Base-by-base conservation (phyloP, 1,140 invertebrate genomes). In the Probaryconus sp. region DNA sequence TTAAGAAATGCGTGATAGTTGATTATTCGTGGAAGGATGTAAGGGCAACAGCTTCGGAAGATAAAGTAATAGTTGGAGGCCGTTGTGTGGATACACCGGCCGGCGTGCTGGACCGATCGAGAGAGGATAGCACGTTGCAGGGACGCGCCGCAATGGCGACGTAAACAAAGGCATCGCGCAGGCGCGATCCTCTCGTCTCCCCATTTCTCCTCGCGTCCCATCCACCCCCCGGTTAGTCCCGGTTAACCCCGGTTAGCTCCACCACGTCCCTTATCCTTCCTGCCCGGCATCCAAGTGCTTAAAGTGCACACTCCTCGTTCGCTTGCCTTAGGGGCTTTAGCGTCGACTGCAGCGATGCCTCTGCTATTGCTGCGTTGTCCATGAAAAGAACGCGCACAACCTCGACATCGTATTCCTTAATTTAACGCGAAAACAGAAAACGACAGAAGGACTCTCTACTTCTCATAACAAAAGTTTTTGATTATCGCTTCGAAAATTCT, bases 111-210 rank as follows among this genome's bases (percentile, higher is more conserved):
- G 50, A 70, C 65, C 60, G 51, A 55, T 55, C 63, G 71, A 6
- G 42, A n/a, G n/a, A 58, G 71, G 51, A 73, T 67, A 69, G 61
- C 70, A 67, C 70, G 55, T 67, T 67, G 40, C 61, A 16, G 30
- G n/a, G n/a, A n/a, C 43, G 28, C 67, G 68, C 47, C 67, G 72
- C 71, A 79, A 80, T 79, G 77, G 76, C 77, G 81, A 85, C 81
- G 82, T 86, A 86, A 86, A 86, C 84, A 85, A 86, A 78, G 43
- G 11, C 10, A 31, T 17, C 48, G 82, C 83, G 84, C 82, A 80
- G 73, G 82, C 83, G 83, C 80, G 21, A 17, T 11, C 47, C 42
- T 40, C 31, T 18, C 31, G 28, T 38, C 31, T 11, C 30, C 70
- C 45, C 60, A n/a, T 20, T 38, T 53, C 10, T 31, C 48, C 63